Percentiles rank a stretch among this genome's conserved stretches.
Conservation (phyloP, 1,140 invertebrate genomes). For the Drosophila willistoni region DNA sequence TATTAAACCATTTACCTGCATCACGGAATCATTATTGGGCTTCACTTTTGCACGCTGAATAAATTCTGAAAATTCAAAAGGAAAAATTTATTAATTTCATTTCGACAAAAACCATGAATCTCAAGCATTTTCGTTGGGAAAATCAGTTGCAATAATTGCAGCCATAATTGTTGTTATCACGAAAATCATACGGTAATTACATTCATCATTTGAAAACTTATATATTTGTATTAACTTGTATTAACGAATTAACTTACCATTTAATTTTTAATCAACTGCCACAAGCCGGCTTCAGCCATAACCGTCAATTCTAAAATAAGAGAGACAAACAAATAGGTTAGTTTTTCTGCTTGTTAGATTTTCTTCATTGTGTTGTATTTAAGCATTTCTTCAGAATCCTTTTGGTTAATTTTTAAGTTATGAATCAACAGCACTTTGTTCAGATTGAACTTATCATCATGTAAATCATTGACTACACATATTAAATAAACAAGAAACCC, state of each 20-base stretch:
- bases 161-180: conserved; percentile 66
- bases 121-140: no score
- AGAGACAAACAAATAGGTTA: conserved; percentile 36
- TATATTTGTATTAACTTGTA: no score
- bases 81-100: neutral
- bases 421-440: conserved; percentile 72
- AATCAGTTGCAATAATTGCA: conserved; percentile 74
- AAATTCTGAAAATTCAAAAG: conserved; percentile 11
- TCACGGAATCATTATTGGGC: neutral
- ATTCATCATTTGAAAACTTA: conserved; percentile 52
- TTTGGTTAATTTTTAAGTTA: conserved; percentile 78
- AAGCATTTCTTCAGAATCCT: conserved; percentile 68
- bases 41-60: neutral
- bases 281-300: neutral
- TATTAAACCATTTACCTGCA: neutral
- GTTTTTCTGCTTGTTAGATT: neutral
- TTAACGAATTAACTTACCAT: conserved; percentile 33
- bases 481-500: neutral
- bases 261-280: neutral
- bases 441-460: conserved; percentile 80
- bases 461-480: neutral
- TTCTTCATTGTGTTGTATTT: neutral
- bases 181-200: conserved; percentile 73
- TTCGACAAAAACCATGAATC: neutral
- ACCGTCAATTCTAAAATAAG: neutral